Base-by-base conservation (phyloP, 2,888 invertebrate genomes). In the Protodeltote pygarga region DNA sequence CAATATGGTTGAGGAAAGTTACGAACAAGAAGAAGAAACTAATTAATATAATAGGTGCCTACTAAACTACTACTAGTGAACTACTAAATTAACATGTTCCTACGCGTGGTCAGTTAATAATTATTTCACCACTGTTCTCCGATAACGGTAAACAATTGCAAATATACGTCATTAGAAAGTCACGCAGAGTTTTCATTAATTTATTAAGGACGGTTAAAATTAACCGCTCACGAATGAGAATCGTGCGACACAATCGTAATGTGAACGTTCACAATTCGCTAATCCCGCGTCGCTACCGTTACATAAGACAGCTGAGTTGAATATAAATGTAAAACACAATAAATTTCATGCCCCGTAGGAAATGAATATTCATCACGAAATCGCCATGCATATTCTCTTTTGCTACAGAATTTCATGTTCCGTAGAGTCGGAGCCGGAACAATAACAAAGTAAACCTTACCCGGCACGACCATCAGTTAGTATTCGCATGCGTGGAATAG, bases 361-460 rank as follows among this genome's bases (percentile, higher is more conserved):
- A 92, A 92, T 92, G 92, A 92, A 92, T 92, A 92, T 92, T 92
- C 92, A 92, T 92, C 92, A 92, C 89, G 90, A 91, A 90, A 91
- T 92, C 89, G 92, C 92, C 89, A 91, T 90, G 89, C 92, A 92
- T 91, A 91, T 91, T 92, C 92, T 90, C 88, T 83, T 89, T 85
- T 80, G 85, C 87, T 86, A 83, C 84, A 83, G 75, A 83, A 86
- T 85, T 88, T 83, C 75, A 85, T 85, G 81, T 79, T 79, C 87
- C 81, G 76, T 90, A 85, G 70, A 63, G 79, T 65, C 75, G 51
- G 41, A 41, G 40, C 39, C 38, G 46, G 39, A 34, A 47, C 48
- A 50, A 53, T 69, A 69, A 77, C 73, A 88, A 87, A 83, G 63
- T 86, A 68, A 71, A 87, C 90, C 85, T 85, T 91, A 87, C 69